Base-by-base conservation (phyloP, 1,140 invertebrate species). In the Euura saliciscinereae region DNA sequence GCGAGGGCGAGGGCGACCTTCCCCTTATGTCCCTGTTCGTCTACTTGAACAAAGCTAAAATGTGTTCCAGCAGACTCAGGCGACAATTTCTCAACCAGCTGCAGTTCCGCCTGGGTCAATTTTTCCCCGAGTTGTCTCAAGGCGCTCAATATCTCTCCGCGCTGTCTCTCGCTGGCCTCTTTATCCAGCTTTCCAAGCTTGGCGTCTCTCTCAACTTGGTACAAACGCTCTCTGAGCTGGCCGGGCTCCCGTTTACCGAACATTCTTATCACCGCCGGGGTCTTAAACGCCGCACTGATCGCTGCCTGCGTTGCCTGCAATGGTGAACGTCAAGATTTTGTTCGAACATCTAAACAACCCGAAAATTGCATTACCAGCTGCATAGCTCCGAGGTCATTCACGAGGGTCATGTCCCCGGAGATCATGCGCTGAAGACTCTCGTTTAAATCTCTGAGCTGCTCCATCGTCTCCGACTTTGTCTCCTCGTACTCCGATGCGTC, bases 221-320 rank as follows among this genome's bases (percentile, higher is more conserved):
- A 77, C 28, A 94, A 81, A 78, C 90, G 87, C 75, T 93, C 87
- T 74, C 92, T 80, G 45, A 95, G 84, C 79, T 91, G 90, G 43
- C 89, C 89, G n/a, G 93, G 93, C 79, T 95, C 93, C 77, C 92
- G 90, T 79, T 91, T 93, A 8, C 92, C 93, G 90, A 95, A 95
- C 85, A 95, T 89, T 78, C 89, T 83, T 42, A 95, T 94, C 1
- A 95, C 92, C 83, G 93, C 93, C 44, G 94, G 94, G 4, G 94
- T 95, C 85, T 93, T 89, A 79, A 95, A 95, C 6, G 94, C 93
- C 81, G 92, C 86, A 74, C 92, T 93, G 43, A 95, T 94, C 69
- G 94, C 93, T 78, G 93, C 92, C 86, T 92, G 92, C 68, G 93
- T 94, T 6, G 93, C 93, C 92, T 94, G 74, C 13, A 78, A 77